phyloP scores from a whole-genome alignment of 2,113 vertebrate species.

The Thalassarche chlororhynchos region DNA sequence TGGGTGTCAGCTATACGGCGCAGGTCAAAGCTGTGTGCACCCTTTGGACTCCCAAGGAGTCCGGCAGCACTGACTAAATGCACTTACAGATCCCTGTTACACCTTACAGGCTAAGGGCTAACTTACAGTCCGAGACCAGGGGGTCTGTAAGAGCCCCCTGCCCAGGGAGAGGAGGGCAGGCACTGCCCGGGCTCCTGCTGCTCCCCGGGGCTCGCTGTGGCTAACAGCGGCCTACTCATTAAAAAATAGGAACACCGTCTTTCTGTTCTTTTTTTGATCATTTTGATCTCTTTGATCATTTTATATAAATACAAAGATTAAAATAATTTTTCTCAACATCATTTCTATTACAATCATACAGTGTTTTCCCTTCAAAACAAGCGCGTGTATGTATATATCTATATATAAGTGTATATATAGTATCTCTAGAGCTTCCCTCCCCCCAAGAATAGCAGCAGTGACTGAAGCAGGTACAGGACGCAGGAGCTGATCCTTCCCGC shows the following conservation, averaged over 20 bases:
- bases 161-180: not conserved
- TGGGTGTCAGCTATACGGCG: fast-evolving
- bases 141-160: not conserved
- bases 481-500: conserved; percentile 7
- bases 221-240: not conserved
- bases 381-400: not conserved
- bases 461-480: conserved; percentile 7
- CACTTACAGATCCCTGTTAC: not conserved
- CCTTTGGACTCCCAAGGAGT: not conserved
- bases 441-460: conserved; percentile 33
- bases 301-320: conserved; percentile 65
- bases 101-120: not conserved
- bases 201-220: not conserved
- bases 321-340: conserved; percentile 57
- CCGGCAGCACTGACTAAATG: not conserved
- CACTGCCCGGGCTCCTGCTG: not conserved
- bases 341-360: conserved; percentile 56
- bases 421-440: conserved; percentile 12
- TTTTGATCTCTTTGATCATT: conserved; percentile 16
- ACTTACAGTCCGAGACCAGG: fast-evolving
- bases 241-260: not conserved
- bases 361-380: conserved; percentile 45
- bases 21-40: not conserved
- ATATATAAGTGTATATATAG: conserved; percentile 4
- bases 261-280: not conserved